Evolutionary conservation across 2,113 vertebrate genomes (phyloP).

Genomic region (Mustelus asterias): DNA sequence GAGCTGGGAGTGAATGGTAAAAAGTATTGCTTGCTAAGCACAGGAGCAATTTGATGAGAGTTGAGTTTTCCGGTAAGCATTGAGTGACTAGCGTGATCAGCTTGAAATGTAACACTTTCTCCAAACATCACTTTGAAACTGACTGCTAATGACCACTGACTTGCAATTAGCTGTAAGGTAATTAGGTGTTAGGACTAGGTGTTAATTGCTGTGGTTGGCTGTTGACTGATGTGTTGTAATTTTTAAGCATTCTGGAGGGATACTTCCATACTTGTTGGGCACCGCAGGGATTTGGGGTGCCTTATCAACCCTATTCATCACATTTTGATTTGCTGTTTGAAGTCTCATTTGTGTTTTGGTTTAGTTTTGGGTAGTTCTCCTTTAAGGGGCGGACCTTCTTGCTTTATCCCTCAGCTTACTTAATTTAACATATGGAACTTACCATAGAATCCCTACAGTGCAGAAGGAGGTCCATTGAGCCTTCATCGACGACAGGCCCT

Average conservation of each 20-base stretch:
- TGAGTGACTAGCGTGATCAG: not conserved
- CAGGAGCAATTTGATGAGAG: not conserved
- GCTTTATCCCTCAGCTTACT: too few species aligned
- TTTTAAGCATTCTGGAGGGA: not conserved
- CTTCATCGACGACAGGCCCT: too few species aligned
- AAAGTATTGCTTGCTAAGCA: not conserved
- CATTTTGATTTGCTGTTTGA: too few species aligned
- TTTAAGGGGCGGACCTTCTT: too few species aligned
- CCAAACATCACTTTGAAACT: not conserved
- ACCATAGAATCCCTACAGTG: too few species aligned
- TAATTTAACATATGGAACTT: too few species aligned
- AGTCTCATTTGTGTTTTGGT: too few species aligned
- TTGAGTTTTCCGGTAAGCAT: not conserved
- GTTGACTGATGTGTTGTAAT: not conserved
- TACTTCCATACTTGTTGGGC: not conserved
- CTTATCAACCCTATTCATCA: too few species aligned
- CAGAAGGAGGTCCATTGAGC: too few species aligned
- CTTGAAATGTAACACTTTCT: not conserved
- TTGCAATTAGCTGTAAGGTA: not conserved
- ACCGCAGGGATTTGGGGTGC: too few species aligned
- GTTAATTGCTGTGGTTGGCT: not conserved
- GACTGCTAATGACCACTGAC: not conserved
- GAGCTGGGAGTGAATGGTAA: not conserved
- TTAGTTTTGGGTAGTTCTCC: too few species aligned
- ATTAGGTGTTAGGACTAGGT: not conserved